Percentiles rank a stretch among this genome's conserved stretches.
Evolutionary conservation across 1,140 invertebrate genomes (phyloP).

Genomic region (Bombus confusus): DNA sequence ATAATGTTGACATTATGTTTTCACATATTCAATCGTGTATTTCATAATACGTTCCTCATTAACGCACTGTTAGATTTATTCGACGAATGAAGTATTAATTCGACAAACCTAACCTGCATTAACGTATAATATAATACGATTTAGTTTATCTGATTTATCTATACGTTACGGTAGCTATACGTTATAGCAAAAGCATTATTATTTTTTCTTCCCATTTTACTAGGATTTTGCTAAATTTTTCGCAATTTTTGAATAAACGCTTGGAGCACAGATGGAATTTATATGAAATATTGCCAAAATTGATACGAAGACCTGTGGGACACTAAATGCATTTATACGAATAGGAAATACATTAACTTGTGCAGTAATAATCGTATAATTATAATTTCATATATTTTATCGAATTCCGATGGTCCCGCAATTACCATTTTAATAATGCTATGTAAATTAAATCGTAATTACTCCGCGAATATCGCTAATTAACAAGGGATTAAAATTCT

Average conservation of each 20-base stretch:
- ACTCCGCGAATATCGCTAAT: background rate
- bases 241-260: too few relatives aligned
- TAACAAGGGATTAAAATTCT: background rate
- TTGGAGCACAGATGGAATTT: background rate
- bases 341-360: background rate
- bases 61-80: background rate
- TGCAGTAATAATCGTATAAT: background rate
- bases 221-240: too few relatives aligned
- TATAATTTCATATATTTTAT: constrained; percentile 15
- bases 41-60: background rate
- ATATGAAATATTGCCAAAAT: background rate
- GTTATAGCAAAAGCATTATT: too few relatives aligned
- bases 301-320: background rate
- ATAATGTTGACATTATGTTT: background rate
- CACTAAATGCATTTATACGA: background rate
- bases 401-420: background rate
- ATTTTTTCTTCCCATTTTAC: too few relatives aligned
- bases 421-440: constrained; percentile 15
- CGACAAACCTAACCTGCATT: background rate
- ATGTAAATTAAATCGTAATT: constrained; percentile 29
- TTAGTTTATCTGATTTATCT: background rate
- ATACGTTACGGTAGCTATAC: too few relatives aligned
- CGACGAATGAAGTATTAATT: background rate
- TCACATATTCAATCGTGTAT: too few relatives aligned
- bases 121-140: background rate